Conservation (phyloP, 2,888 invertebrate genomes). For the Ophioninae sp. region DNA sequence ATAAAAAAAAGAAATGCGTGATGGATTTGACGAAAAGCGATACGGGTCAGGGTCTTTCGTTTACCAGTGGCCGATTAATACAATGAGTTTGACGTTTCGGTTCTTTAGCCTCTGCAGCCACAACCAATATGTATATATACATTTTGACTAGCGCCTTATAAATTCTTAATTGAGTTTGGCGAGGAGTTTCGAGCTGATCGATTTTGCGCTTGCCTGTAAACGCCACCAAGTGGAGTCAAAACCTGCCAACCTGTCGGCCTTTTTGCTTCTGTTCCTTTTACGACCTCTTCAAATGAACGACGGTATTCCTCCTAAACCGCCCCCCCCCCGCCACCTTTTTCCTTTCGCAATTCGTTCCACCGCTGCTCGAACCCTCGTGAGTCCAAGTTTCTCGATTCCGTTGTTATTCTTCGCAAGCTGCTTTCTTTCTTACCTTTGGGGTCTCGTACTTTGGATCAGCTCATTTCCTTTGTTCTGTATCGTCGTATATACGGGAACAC, state of each 20-base stretch:
- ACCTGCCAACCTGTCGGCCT: constrained; percentile 49
- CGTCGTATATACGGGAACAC: neutral
- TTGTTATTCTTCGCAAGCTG: constrained; percentile 16
- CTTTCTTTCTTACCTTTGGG: neutral
- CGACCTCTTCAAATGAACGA: constrained; percentile 42
- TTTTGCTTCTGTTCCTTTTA: constrained; percentile 43
- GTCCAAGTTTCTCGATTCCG: constrained; percentile 44
- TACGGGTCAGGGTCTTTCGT: neutral
- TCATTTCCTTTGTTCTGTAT: constrained; percentile 11
- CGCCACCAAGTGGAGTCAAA: constrained; percentile 9
- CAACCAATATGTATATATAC: neutral
- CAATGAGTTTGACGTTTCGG: constrained; percentile 30
- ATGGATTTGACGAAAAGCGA: neutral
- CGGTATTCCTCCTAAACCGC: too few species aligned
- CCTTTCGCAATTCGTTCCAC: neutral
- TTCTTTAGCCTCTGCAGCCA: constrained; percentile 19
- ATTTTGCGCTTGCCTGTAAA: constrained; percentile 37
- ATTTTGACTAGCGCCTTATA: constrained; percentile 38
- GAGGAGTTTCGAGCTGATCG: constrained; percentile 55
- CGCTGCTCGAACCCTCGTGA: constrained; percentile 26
- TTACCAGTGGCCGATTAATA: constrained; percentile 2
- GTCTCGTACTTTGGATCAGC: constrained; percentile 14
- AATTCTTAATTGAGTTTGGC: constrained; percentile 60
- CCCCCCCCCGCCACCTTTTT: too few species aligned
- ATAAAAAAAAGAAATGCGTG: neutral